Conservation (phyloP, 2,113 vertebrate species). For the Trematomus loennbergii region DNA sequence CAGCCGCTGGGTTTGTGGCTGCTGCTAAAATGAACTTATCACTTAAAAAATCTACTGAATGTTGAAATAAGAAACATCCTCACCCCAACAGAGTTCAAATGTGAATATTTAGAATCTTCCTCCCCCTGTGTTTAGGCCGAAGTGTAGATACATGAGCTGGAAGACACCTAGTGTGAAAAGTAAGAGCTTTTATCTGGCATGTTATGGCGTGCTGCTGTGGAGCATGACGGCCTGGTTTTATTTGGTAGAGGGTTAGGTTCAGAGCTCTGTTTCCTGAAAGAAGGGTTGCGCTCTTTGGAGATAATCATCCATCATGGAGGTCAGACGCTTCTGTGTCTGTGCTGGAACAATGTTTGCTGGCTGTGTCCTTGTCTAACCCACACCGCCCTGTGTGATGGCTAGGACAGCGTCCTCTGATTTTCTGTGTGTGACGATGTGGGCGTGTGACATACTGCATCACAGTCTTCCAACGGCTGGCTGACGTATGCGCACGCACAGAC, state of each 20-base stretch:
- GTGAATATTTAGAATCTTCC: not conserved
- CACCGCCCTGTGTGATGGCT: not conserved
- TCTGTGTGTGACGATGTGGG: conserved; percentile 32
- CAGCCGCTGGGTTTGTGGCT: not conserved
- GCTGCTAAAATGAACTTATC: not conserved
- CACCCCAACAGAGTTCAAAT: not conserved
- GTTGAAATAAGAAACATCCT: not conserved
- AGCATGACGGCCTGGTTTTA: not conserved
- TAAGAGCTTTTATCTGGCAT: conserved; percentile 23
- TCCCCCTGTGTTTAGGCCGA: not conserved
- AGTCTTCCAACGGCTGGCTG: conserved; percentile 53
- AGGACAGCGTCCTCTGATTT: not conserved
- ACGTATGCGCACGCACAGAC: conserved; percentile 33
- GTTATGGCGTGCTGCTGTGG: conserved; percentile 20
- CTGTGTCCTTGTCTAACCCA: conserved; percentile 39
- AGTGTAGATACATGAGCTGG: not conserved
- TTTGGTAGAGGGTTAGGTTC: conserved; percentile 18
- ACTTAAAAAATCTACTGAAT: not conserved
- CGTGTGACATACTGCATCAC: conserved; percentile 59
- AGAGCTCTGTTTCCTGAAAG: not conserved
- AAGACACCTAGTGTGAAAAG: conserved; percentile 6
- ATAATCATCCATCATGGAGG: not conserved
- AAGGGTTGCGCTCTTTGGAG: conserved; percentile 3
- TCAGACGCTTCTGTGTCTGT: conserved; percentile 19
- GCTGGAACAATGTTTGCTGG: conserved; percentile 1